phyloP scores from a whole-genome alignment of 2,888 invertebrate species.

The Thereva nobilitata region DNA sequence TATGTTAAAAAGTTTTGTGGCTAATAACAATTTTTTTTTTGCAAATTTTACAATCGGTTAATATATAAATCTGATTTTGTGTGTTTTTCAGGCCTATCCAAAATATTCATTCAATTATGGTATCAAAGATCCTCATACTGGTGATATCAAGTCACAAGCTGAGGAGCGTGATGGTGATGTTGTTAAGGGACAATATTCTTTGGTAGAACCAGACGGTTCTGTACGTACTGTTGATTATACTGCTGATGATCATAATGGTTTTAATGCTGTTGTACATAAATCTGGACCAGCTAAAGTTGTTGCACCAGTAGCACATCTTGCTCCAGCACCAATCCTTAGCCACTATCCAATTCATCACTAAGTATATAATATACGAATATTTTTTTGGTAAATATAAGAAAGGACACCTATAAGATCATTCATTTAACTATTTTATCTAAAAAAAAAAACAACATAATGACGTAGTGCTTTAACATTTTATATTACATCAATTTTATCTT shows the following conservation, averaged over 20 bases:
- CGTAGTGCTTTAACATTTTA: slow-evolving; percentile 36
- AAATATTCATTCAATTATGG: slow-evolving; percentile 73
- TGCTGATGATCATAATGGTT: slow-evolving; percentile 72
- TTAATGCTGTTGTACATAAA: slow-evolving; percentile 71
- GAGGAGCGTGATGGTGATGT: slow-evolving; percentile 73
- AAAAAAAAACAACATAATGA: slow-evolving; percentile 9
- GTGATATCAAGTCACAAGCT: slow-evolving; percentile 72
- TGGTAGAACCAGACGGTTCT: slow-evolving; percentile 60
- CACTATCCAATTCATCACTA: slow-evolving; percentile 53
- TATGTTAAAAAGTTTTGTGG: slow-evolving; percentile 41
- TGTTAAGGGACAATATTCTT: slow-evolving; percentile 69
- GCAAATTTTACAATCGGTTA: neutral
- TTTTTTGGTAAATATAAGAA: too few relatives aligned
- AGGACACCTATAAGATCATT: too few relatives aligned
- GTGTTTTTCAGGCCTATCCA: slow-evolving; percentile 64
- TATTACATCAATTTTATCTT: slow-evolving; percentile 18
- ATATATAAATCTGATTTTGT: neutral
- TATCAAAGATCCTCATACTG: slow-evolving; percentile 71
- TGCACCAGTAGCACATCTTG: slow-evolving; percentile 58
- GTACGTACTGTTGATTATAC: slow-evolving; percentile 66
- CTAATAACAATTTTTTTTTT: neutral
- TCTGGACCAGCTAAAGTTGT: slow-evolving; percentile 63
- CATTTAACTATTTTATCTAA: too few relatives aligned
- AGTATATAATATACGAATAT: neutral
- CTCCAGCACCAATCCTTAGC: slow-evolving; percentile 55